These are phyloP conservation scores for Gallinago solitaria DNA, from an alignment of 2,797 vertebrate genomes.

Conservation along the genomic window DNA sequence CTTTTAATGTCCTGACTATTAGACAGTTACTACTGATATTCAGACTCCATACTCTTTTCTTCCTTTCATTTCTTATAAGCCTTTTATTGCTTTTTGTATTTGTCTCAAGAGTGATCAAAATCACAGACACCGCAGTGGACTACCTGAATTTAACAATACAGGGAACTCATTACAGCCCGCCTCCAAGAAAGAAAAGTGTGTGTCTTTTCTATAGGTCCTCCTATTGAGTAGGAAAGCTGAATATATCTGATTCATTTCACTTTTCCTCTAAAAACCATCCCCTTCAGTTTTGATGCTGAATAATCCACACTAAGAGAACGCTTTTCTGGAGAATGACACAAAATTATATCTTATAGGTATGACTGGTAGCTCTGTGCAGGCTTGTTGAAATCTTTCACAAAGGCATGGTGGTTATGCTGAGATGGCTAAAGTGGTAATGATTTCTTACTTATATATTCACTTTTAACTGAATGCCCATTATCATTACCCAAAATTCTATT, in stretches of 20 bases:
- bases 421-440: not conserved
- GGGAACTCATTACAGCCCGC: not conserved
- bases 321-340: not conserved
- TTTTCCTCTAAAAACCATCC: not conserved
- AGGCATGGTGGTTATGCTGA: not conserved
- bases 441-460: not conserved
- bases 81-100: not conserved
- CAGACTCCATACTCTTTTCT: not conserved
- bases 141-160: not conserved
- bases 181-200: not conserved
- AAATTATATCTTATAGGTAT: not conserved
- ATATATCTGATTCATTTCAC: not conserved
- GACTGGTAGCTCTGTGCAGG: not conserved
- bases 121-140: not conserved
- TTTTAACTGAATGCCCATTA: not conserved
- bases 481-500: not conserved
- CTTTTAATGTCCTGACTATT: conserved; percentile 6
- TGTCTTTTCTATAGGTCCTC: not conserved
- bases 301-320: not conserved
- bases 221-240: not conserved
- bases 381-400: not conserved
- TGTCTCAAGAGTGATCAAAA: not conserved
- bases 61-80: not conserved
- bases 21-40: not conserved
- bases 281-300: not conserved